Evolutionary conservation across 1,140 invertebrate genomes (phyloP).

Genomic region (Aphelenchoides fujianensis): DNA sequence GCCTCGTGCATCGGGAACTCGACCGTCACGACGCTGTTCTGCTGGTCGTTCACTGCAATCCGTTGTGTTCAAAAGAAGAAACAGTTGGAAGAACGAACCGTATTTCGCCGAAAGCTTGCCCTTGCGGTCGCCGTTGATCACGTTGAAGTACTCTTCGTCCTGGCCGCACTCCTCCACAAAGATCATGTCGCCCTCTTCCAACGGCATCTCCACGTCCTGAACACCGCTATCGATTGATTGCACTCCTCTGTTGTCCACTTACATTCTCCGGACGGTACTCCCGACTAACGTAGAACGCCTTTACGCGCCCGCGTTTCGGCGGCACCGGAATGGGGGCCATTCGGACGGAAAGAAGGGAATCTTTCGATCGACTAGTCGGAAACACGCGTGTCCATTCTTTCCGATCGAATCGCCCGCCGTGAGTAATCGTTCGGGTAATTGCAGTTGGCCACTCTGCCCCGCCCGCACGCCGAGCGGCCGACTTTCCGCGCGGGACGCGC

Average conservation of each 20-base stretch:
- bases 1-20: slow-evolving; percentile 73
- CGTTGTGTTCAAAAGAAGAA: no score
- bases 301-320: slow-evolving; percentile 66
- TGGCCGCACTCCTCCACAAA: slow-evolving; percentile 69
- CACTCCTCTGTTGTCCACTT: slow-evolving; percentile 50
- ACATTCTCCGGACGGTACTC: slow-evolving; percentile 69
- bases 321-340: no score
- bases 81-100: no score
- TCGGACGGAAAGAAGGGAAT: no score
- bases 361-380: no score
- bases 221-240: not conserved
- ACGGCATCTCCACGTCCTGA: slow-evolving; percentile 3
- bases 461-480: no score
- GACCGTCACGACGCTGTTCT: slow-evolving; percentile 68
- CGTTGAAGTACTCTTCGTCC: slow-evolving; percentile 70
- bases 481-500: no score
- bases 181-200: slow-evolving; percentile 69
- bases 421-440: no score
- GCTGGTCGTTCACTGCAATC: slow-evolving; percentile 66
- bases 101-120: slow-evolving; percentile 72
- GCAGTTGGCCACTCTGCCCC: no score
- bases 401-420: no score
- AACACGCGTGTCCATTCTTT: no score
- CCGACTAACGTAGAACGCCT: slow-evolving; percentile 69
- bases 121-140: slow-evolving; percentile 67